phyloP scores from a whole-genome alignment of 2,888 invertebrate genomes.

The Scaptomyza flava region DNA sequence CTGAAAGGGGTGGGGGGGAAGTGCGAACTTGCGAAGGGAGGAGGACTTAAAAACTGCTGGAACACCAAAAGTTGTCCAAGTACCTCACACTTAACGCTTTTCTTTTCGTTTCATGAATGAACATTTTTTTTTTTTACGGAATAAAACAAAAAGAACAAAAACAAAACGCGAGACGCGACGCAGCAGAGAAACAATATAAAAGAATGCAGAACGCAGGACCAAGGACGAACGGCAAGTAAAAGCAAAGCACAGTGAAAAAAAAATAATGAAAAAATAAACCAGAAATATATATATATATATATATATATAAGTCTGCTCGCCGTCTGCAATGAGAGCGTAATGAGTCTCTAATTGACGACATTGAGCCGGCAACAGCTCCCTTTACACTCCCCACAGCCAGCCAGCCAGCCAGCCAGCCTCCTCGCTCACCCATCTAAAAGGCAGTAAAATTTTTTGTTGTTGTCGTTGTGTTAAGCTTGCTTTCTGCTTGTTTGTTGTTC shows the following conservation, averaged over 20 bases:
- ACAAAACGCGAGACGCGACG: conserved; percentile 31
- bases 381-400: no score
- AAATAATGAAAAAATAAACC: conserved; percentile 6
- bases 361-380: conserved; percentile 52
- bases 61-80: conserved; percentile 79
- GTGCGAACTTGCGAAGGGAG: not conserved
- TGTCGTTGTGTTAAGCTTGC: conserved; percentile 47
- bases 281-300: conserved; percentile 14
- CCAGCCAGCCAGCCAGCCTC: not conserved
- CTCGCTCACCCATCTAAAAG: not conserved
- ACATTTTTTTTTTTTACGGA: conserved; percentile 37
- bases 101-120: conserved; percentile 71
- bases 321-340: conserved; percentile 82
- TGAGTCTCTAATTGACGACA: conserved; percentile 83
- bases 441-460: conserved; percentile 21
- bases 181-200: conserved; percentile 71
- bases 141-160: conserved; percentile 29
- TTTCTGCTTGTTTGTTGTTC: conserved; percentile 25
- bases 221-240: conserved; percentile 55
- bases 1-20: not conserved
- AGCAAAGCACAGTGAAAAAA: conserved; percentile 24
- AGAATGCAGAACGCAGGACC: conserved; percentile 60
- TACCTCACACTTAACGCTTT: conserved; percentile 56
- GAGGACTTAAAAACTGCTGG: conserved; percentile 4
- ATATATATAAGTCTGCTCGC: conserved; percentile 74